These are phyloP conservation scores for Silurus meridionalis DNA, from an alignment of 2,113 vertebrate genomes.

Conservation along the genomic window DNA sequence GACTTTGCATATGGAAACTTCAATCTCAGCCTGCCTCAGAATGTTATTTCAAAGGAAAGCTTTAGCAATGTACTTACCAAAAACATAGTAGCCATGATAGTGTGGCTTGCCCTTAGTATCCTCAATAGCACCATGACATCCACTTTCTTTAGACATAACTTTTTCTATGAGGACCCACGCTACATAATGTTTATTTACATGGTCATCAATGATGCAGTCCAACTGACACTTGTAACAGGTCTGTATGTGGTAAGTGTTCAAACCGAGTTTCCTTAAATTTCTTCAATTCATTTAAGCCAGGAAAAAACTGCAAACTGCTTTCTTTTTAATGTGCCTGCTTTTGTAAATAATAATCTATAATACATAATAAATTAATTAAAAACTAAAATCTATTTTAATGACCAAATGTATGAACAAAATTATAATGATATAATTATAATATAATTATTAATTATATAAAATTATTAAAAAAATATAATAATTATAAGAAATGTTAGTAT, in stretches of 20 bases:
- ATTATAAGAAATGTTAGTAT: not conserved
- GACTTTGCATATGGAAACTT: conserved; percentile 30
- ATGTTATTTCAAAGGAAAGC: conserved; percentile 58
- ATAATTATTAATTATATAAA: not conserved
- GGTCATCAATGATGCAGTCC: conserved; percentile 77
- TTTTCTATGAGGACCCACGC: conserved; percentile 75
- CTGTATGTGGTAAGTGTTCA: conserved; percentile 66
- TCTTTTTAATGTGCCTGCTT: not conserved
- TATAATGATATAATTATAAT: too few relatives aligned
- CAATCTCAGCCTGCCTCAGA: conserved; percentile 49
- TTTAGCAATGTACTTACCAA: conserved; percentile 69
- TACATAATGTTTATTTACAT: conserved; percentile 79
- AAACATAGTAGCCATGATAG: conserved; percentile 73
- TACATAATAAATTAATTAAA: not conserved
- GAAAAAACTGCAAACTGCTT: not conserved
- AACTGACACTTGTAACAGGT: conserved; percentile 71
- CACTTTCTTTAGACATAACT: conserved; percentile 70
- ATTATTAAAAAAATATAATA: not conserved
- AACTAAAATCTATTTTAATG: not conserved
- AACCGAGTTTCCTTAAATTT: not conserved
- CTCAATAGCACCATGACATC: conserved; percentile 75
- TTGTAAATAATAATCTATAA: not conserved
- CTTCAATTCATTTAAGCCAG: not conserved
- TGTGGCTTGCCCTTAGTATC: conserved; percentile 72
- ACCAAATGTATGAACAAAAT: not conserved